phyloP scores from a whole-genome alignment of 1,140 invertebrate species.

The Formica exsecta region DNA sequence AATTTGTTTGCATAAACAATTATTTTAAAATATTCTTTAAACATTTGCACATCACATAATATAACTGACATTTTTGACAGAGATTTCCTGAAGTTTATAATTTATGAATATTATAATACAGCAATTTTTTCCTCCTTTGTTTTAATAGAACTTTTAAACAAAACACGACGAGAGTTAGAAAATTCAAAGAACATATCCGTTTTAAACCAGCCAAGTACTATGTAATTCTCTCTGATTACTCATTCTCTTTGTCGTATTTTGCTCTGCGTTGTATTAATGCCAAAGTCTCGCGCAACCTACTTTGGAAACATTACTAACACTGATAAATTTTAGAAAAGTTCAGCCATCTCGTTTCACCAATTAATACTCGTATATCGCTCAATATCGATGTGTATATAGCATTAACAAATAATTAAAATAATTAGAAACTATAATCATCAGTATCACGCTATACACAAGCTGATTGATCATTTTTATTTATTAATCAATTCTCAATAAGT shows the following conservation, averaged over 20 bases:
- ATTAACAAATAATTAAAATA: neutral
- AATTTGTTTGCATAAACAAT: neutral
- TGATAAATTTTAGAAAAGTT: constrained; percentile 34
- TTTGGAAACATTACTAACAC: constrained; percentile 8
- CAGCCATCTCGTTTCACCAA: constrained; percentile 7
- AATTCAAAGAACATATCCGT: constrained; percentile 18
- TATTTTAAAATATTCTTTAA: neutral
- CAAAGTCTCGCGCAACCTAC: constrained; percentile 39
- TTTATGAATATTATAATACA: neutral
- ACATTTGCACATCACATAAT: neutral
- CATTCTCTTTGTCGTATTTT: constrained; percentile 56
- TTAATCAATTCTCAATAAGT: neutral
- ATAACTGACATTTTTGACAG: neutral
- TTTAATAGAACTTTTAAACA: constrained; percentile 37
- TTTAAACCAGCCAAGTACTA: constrained; percentile 25
- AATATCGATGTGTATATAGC: neutral
- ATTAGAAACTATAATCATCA: neutral
- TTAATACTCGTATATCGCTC: constrained; percentile 49
- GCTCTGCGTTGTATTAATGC: constrained; percentile 56
- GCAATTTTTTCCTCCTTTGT: neutral
- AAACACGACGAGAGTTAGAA: neutral
- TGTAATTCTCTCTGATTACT: constrained; percentile 64
- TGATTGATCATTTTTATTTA: constrained; percentile 9
- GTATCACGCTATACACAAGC: neutral
- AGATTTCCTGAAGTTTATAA: neutral